Evolutionary conservation across 2,797 vertebrate genomes (phyloP).

Genomic region (Cirrhinus molitorella): DNA sequence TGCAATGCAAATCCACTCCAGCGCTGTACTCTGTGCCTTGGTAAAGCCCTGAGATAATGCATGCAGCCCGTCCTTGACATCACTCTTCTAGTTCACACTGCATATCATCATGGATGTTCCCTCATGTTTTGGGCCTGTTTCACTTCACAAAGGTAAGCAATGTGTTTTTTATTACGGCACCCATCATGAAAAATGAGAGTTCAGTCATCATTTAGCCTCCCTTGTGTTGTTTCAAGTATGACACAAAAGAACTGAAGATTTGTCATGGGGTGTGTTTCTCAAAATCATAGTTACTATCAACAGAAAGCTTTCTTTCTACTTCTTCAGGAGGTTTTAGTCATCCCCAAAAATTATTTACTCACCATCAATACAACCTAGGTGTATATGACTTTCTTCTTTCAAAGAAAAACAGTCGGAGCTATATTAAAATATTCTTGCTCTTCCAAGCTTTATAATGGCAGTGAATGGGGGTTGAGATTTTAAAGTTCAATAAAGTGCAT

Average conservation of each 20-base stretch:
- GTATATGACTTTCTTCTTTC: no score
- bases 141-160: not conserved
- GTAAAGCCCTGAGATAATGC: conserved; percentile 78
- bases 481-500: no score
- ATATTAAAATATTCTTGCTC: no score
- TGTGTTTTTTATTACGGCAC: not conserved
- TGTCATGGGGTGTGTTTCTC: not conserved
- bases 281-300: not conserved
- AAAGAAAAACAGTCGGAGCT: no score
- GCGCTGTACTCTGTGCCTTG: conserved; percentile 81
- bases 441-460: no score
- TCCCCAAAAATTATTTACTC: no score
- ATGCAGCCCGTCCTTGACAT: conserved; percentile 70
- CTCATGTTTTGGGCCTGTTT: not conserved
- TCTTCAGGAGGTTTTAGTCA: no score
- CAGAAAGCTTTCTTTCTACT: no score
- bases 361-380: no score
- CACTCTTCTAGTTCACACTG: conserved; percentile 59
- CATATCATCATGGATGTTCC: conserved; percentile 31
- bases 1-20: conserved; percentile 77
- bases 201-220: not conserved
- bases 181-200: not conserved
- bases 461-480: no score
- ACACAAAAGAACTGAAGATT: not conserved
- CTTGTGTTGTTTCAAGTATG: not conserved